Conservation (phyloP, 1,140 invertebrate species). For the Dryas iulia region DNA sequence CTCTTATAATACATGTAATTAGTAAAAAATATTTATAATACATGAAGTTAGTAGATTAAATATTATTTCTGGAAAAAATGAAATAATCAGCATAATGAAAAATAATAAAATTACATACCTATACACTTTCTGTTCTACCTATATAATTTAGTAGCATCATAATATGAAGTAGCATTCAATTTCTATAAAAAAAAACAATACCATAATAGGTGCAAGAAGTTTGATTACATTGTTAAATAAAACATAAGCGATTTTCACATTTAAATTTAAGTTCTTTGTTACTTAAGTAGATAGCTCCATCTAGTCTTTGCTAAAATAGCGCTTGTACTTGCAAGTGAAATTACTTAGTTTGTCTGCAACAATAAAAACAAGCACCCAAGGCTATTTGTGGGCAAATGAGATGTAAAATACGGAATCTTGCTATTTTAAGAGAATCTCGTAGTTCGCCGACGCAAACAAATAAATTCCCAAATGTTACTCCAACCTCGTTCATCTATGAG, state of each 20-base stretch:
- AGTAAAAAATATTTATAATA: too few species aligned
- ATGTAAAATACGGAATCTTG: constrained; percentile 40
- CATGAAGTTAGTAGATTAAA: too few species aligned
- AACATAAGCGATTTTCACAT: neutral
- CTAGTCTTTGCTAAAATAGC: neutral
- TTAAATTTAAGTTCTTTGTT: neutral
- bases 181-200: too few species aligned
- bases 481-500: constrained; percentile 32
- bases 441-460: constrained; percentile 37
- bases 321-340: constrained; percentile 22
- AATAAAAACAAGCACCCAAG: constrained; percentile 30
- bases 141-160: too few species aligned
- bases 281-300: neutral
- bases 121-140: too few species aligned
- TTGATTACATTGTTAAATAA: too few species aligned
- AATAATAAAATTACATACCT: too few species aligned
- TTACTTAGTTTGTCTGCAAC: constrained; percentile 27
- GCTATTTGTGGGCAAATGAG: constrained; percentile 43
- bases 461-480: constrained; percentile 35
- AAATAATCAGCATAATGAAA: too few species aligned
- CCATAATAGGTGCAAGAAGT: too few species aligned
- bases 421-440: constrained; percentile 38
- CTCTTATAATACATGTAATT: too few species aligned
- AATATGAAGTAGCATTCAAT: too few species aligned
- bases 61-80: too few species aligned